A percentile compares a stretch with the other conserved stretches of the same genome.
These are phyloP conservation scores for Odocoileus hemionus DNA, from an alignment of 2,113 vertebrate species.

Conservation along the genomic window DNA sequence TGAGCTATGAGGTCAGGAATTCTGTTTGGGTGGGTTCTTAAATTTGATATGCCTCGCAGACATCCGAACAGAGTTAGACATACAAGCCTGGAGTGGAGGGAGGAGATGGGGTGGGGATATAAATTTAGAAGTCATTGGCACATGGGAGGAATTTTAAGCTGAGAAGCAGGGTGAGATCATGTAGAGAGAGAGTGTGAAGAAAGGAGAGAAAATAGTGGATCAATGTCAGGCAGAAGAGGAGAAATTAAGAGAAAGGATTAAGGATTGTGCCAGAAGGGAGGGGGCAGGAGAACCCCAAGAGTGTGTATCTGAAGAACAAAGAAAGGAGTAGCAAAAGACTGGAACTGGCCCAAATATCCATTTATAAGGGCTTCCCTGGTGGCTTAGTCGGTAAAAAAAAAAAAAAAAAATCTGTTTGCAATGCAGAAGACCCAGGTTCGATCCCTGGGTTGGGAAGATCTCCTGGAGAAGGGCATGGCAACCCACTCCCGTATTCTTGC, in stretches of 20 bases:
- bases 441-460: neutral
- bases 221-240: neutral
- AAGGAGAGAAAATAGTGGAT: neutral
- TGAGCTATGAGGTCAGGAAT: neutral
- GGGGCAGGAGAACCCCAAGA: neutral
- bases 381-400: neutral
- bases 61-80: neutral
- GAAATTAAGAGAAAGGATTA: neutral
- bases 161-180: neutral
- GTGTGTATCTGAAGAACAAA: neutral
- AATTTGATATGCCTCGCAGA: neutral
- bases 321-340: neutral
- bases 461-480: neutral
- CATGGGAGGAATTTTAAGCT: neutral
- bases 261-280: neutral
- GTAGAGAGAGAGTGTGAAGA: neutral
- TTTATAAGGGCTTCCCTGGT: neutral
- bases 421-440: neutral
- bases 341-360: neutral
- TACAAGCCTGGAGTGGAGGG: neutral
- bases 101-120: neutral
- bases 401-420: neutral
- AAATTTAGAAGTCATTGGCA: constrained; percentile 6
- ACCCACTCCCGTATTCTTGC: neutral
- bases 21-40: neutral